A percentile compares a stretch with the other conserved stretches of the same genome.
These are phyloP conservation scores for Taenaris catops DNA, from an alignment of 2,888 invertebrate species.

Conservation along the genomic window DNA sequence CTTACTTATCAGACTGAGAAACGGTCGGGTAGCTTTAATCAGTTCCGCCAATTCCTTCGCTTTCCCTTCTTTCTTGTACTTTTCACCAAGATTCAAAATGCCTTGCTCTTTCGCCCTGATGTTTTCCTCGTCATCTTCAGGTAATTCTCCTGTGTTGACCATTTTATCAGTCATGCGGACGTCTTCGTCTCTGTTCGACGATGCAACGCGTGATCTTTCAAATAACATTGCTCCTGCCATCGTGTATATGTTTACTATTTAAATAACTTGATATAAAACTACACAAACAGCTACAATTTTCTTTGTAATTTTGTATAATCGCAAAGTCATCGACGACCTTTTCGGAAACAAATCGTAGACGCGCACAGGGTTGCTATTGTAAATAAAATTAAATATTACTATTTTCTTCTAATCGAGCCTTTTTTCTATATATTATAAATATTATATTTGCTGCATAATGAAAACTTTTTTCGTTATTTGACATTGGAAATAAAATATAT, in stretches of 20 bases:
- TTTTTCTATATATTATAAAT: neutral
- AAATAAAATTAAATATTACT: conserved; percentile 12
- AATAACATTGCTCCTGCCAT: conserved; percentile 96
- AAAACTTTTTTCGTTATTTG: no score
- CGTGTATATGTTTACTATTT: conserved; percentile 72
- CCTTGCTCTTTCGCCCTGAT: conserved; percentile 96
- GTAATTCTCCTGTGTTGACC: conserved; percentile 86
- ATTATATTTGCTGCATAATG: no score
- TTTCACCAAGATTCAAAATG: conserved; percentile 94
- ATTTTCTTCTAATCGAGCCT: conserved; percentile 4
- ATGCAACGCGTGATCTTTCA: conserved; percentile 89
- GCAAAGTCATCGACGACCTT: conserved; percentile 78
- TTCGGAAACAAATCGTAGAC: conserved; percentile 76
- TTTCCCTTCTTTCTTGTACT: conserved; percentile 95
- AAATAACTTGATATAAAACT: conserved; percentile 58
- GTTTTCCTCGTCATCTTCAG: conserved; percentile 93
- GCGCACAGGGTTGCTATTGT: conserved; percentile 55
- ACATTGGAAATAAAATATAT: no score
- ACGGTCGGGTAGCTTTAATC: conserved; percentile 97
- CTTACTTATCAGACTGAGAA: conserved; percentile 96
- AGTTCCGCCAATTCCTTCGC: conserved; percentile 95
- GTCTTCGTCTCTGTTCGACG: conserved; percentile 87
- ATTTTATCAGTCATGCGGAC: conserved; percentile 87
- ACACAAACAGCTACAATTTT: conserved; percentile 62
- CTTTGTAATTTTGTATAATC: conserved; percentile 78